Evolutionary conservation across 2,888 invertebrate genomes (phyloP).

Genomic region (Eupithecia exiguata): DNA sequence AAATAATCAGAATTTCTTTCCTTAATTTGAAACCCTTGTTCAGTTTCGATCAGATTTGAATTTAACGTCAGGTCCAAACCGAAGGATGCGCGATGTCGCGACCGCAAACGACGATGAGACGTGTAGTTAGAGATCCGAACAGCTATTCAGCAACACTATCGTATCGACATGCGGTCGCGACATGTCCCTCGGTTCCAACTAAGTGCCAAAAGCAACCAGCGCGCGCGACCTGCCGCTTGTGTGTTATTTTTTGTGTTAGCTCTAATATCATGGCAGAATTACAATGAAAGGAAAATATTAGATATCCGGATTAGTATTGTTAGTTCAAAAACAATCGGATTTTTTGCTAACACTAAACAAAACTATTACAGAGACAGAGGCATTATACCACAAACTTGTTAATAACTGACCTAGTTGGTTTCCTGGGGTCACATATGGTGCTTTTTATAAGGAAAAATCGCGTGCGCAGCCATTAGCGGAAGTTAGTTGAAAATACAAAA

Average conservation of each 20-base stretch:
- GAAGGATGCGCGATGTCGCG: too few species aligned
- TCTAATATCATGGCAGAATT: background rate
- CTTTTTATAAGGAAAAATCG: background rate
- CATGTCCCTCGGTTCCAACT: too few species aligned
- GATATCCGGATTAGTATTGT: background rate
- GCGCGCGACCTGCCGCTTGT: too few species aligned
- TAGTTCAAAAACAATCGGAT: background rate
- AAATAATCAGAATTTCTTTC: background rate
- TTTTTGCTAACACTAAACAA: background rate
- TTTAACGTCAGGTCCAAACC: too few species aligned
- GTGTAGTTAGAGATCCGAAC: background rate
- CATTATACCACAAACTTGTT: background rate
- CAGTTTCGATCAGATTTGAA: too few species aligned
- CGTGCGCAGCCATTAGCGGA: background rate
- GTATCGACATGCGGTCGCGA: background rate
- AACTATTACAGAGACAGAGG: background rate
- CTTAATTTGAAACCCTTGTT: background rate
- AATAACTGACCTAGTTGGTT: background rate
- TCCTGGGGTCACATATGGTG: background rate
- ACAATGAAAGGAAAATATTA: too few species aligned
- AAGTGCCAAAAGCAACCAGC: too few species aligned
- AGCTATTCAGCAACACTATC: background rate
- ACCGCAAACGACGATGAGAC: background rate
- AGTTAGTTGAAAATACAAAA: slow-evolving; percentile 44
- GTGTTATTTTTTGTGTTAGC: too few species aligned